A percentile compares a stretch with the other conserved stretches of the same genome.
Evolutionary conservation across 2,888 invertebrate species (phyloP).

Genomic region (Horisme vitalbata): DNA sequence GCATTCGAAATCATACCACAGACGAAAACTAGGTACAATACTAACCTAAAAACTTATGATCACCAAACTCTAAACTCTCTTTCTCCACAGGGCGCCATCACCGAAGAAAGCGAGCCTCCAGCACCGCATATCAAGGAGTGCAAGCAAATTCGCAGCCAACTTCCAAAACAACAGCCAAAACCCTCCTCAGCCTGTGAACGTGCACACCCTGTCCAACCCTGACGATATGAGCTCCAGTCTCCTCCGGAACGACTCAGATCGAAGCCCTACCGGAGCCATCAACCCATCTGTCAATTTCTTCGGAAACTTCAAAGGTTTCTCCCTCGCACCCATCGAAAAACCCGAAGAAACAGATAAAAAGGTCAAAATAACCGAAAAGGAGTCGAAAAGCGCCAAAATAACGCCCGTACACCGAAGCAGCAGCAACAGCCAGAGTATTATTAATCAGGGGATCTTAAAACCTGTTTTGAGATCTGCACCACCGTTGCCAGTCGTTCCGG

Average conservation of each 20-base stretch:
- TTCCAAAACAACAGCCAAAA: constrained; percentile 66
- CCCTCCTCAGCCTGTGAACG: constrained; percentile 65
- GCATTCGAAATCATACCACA: neutral
- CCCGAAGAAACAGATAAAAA: constrained; percentile 42
- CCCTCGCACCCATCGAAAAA: constrained; percentile 86
- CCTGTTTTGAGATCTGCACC: constrained; percentile 84
- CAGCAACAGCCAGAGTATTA: constrained; percentile 64
- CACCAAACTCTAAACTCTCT: constrained; percentile 12
- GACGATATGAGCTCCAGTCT: constrained; percentile 89
- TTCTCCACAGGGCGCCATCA: constrained; percentile 61
- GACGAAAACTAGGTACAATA: neutral
- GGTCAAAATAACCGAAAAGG: constrained; percentile 26
- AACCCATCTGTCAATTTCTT: constrained; percentile 86
- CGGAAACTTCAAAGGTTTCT: constrained; percentile 94
- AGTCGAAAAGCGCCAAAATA: constrained; percentile 79
- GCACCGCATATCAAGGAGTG: constrained; percentile 70
- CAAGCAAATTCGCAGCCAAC: constrained; percentile 74
- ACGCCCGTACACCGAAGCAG: constrained; percentile 72
- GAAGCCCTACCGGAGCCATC: constrained; percentile 70
- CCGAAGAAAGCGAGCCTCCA: constrained; percentile 75
- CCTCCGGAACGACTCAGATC: constrained; percentile 78
- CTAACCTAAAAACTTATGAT: constrained; percentile 11
- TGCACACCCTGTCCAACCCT: constrained; percentile 82
- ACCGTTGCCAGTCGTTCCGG: constrained; percentile 84
- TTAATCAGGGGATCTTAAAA: constrained; percentile 61